Evolutionary conservation across 2,113 vertebrate genomes (phyloP).

Genomic region (Toxotes jaculatrix): DNA sequence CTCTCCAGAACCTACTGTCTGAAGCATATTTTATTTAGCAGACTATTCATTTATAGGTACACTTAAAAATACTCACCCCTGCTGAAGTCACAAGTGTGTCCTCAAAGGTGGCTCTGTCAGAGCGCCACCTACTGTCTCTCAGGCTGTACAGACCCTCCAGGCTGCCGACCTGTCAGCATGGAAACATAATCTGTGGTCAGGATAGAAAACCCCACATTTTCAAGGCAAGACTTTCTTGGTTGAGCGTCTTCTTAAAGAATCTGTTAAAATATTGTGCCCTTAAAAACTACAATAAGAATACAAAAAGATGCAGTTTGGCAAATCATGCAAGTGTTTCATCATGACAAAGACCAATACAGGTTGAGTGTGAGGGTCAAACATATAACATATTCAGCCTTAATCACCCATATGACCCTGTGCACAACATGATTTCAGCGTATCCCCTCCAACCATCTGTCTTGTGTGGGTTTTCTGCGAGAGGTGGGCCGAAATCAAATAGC

Average conservation of each 20-base stretch:
- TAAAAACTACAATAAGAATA: neutral
- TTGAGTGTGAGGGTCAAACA: constrained; percentile 44
- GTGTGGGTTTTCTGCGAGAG: constrained; percentile 68
- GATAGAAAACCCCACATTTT: neutral
- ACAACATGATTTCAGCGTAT: constrained; percentile 59
- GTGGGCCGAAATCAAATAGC: constrained; percentile 82
- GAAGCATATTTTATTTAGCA: constrained; percentile 7
- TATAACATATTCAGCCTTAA: constrained; percentile 54
- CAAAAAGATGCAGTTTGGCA: neutral
- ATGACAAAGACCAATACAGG: constrained; percentile 19
- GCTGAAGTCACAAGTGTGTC: constrained; percentile 41
- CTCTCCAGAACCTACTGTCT: constrained; percentile 12
- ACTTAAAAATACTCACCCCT: constrained; percentile 65
- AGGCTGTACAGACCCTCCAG: constrained; percentile 72
- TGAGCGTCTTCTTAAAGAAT: constrained; percentile 1
- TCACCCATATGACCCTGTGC: constrained; percentile 62
- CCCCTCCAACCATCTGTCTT: constrained; percentile 76
- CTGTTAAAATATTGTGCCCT: neutral
- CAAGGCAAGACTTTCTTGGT: neutral
- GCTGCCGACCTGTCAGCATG: constrained; percentile 70
- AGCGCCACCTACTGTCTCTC: constrained; percentile 74
- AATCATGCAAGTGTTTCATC: constrained; percentile 1
- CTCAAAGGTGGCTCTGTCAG: constrained; percentile 72
- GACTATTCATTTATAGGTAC: constrained; percentile 20
- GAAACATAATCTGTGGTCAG: constrained; percentile 39